Evolutionary conservation across 2,797 vertebrate species (phyloP).

Genomic region (Prionace glauca): DNA sequence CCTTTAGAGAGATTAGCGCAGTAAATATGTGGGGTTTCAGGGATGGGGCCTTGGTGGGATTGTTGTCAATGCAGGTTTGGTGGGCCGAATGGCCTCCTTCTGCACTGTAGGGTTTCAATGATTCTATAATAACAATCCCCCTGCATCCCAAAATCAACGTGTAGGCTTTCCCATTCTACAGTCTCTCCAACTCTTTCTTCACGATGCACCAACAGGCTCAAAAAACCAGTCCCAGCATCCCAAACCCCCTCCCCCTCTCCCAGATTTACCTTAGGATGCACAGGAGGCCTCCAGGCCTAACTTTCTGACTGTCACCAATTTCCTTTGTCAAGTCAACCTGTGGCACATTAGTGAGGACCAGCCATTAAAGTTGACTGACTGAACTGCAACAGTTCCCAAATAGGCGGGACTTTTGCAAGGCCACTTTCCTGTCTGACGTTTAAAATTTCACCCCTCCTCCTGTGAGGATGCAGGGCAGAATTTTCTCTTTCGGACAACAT

Average conservation of each 20-base stretch:
- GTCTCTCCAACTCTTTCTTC: background rate
- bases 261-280: background rate
- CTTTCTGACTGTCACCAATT: background rate
- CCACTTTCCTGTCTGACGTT: background rate
- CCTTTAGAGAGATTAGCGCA: no score
- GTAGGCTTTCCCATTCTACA: background rate
- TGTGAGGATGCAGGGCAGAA: background rate
- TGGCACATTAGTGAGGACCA: background rate
- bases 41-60: no score
- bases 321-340: background rate
- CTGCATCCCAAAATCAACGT: background rate
- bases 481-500: no score
- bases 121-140: background rate
- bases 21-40: no score
- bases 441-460: background rate
- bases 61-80: no score
- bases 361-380: background rate
- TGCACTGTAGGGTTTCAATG: no score
- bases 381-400: background rate
- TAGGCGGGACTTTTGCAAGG: background rate
- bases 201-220: no score
- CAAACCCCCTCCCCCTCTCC: background rate
- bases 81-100: no score
- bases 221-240: no score
- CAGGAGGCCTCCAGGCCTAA: background rate